Conservation (phyloP, 2,888 invertebrate species). For the Enchytraeus crypticus region DNA sequence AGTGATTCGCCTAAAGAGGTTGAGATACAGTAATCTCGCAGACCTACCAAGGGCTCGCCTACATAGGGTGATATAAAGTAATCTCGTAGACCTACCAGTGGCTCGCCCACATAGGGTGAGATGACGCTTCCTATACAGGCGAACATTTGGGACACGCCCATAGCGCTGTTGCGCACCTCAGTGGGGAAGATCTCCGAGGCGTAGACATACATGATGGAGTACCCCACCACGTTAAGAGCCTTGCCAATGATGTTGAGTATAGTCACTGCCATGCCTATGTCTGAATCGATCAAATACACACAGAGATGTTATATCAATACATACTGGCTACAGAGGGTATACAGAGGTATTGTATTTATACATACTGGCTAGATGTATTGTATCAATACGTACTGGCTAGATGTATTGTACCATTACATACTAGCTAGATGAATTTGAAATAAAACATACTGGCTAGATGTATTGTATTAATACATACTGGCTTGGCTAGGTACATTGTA, state of each 20-base stretch:
- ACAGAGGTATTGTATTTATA: too few species aligned
- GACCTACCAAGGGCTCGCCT: background rate
- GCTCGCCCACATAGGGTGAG: constrained; percentile 21
- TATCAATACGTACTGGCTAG: too few species aligned
- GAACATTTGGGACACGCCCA: constrained; percentile 13
- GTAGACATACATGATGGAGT: constrained; percentile 20
- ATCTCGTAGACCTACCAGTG: constrained; percentile 13
- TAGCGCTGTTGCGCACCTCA: constrained; percentile 21
- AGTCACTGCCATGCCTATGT: constrained; percentile 2
- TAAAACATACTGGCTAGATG: too few species aligned
- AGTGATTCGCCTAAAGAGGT: too few species aligned
- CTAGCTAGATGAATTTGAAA: too few species aligned
- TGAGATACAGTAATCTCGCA: background rate
- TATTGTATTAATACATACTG: too few species aligned
- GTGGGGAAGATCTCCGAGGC: constrained; percentile 24
- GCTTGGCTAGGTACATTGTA: too few species aligned
- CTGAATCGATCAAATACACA: background rate
- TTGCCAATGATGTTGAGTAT: constrained; percentile 19
- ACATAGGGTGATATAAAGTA: background rate
- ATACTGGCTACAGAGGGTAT: too few species aligned
- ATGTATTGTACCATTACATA: too few species aligned
- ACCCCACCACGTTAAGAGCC: constrained; percentile 17
- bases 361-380: too few species aligned
- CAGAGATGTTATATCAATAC: too few species aligned
- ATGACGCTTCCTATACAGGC: constrained; percentile 22